Evolutionary conservation across 2,113 vertebrate genomes (phyloP).

Genomic region (Gobiocypris rarus): DNA sequence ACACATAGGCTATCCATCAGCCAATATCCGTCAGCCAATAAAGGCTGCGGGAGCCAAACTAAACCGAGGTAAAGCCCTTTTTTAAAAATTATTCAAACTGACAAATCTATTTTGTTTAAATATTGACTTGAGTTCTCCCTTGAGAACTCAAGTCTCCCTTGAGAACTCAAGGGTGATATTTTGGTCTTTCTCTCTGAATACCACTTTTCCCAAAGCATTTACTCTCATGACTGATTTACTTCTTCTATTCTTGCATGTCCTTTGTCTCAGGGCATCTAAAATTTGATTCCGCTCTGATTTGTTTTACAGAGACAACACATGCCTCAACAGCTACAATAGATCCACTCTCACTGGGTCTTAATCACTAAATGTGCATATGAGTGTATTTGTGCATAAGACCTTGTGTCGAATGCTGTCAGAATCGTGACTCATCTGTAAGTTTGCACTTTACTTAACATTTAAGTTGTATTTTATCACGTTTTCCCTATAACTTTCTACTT

Average conservation of each 20-base stretch:
- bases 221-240: neutral
- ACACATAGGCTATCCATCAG: neutral
- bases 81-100: neutral
- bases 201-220: neutral
- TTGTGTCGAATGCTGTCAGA: neutral
- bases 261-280: neutral
- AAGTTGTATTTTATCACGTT: neutral
- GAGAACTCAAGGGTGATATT: too few species aligned
- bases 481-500: neutral
- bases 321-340: neutral
- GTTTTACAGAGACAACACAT: neutral
- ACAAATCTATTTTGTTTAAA: slow-evolving; percentile 12
- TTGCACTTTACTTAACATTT: neutral
- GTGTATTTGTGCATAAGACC: neutral
- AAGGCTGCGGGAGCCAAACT: neutral
- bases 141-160: too few species aligned
- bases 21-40: slow-evolving; percentile 14
- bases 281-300: neutral
- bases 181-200: neutral
- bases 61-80: neutral
- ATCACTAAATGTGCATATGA: neutral
- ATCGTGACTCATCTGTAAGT: neutral
- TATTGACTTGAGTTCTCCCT: neutral
- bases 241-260: neutral
- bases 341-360: neutral